These are phyloP conservation scores for Temnothorax curvispinosus DNA, from an alignment of 1,140 invertebrate species.

Conservation along the genomic window DNA sequence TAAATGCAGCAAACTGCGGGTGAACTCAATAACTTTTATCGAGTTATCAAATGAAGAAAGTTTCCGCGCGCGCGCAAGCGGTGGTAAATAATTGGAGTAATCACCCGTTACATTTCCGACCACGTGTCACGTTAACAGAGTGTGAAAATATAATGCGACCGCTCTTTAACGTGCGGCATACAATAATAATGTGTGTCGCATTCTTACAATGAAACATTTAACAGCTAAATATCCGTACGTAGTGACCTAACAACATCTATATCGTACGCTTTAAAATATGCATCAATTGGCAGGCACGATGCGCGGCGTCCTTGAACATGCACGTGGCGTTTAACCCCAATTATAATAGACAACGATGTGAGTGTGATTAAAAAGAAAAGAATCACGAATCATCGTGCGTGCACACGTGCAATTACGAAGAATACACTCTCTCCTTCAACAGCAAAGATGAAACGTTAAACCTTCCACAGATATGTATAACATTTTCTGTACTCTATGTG, in stretches of 20 bases:
- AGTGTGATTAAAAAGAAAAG: background rate
- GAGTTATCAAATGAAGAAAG: background rate
- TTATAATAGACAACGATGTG: conserved; percentile 18
- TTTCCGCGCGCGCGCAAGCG: background rate
- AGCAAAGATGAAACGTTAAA: background rate
- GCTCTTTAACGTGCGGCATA: background rate
- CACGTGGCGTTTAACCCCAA: conserved; percentile 25
- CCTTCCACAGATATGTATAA: background rate
- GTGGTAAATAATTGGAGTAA: background rate
- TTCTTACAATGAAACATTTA: conserved; percentile 22
- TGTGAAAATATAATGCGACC: background rate
- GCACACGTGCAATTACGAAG: background rate
- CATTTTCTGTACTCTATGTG: background rate
- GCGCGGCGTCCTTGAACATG: conserved; percentile 10
- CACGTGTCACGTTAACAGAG: background rate
- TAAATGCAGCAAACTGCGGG: background rate
- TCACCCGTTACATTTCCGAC: background rate
- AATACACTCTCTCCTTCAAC: too few species aligned
- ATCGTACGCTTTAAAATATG: conserved; percentile 28
- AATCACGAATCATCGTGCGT: background rate
- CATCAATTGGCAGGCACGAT: conserved; percentile 12
- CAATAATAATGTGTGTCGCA: background rate
- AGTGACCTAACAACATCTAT: background rate
- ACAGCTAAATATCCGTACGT: background rate
- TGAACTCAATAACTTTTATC: background rate